Evolutionary conservation across 2,113 vertebrate species (phyloP), one percentile per base, ranked within the genome.

Genomic region (Proterorhinus semilunaris): DNA sequence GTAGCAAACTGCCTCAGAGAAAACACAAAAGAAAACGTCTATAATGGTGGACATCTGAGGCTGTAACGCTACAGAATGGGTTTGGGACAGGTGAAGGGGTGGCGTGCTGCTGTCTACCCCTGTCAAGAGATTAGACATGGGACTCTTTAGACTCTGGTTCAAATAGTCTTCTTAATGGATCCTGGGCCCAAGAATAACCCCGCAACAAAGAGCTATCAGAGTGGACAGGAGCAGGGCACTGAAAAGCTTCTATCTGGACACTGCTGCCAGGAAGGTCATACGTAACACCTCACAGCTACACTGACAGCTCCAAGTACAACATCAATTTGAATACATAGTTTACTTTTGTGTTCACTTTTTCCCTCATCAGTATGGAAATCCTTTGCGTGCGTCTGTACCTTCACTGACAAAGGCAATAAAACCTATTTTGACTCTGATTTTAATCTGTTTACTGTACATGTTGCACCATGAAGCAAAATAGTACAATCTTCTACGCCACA

Each of bases 121-220:
- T 52, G 43, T 70, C 66, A 65, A 58, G 58, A 46, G 68, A 78
- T 52, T 55, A 7, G 7, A 8, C 43, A 36, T 1, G n/a, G 43
- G 7, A 11, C 54, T 69, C 7, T 46, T 8, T 10, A 66, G 50
- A 65, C 69, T 52, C 53, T 44, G 13, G 48, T 73, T 77, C 51
- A 74, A 70, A 64, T 10, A 2, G 49, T 47, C 52, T 51, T 44
- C n/a, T 27, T 36, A 3, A 72, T 62, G 73, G 58, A 73, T 10
- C 71, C 65, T 46, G 54, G 51, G 47, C 67, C 83, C 83, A 87
- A 88, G 72, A 89, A 89, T 89, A 90, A 79, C 65, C 53, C 48
- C 15, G 46, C 76, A 70, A 84, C 75, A 88, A 84, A 83, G 75
- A 82, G 78, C 79, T 87, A 85, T 85, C 82, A 89, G 70, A 79